Evolutionary conservation across 2,797 vertebrate species (phyloP).

Genomic region (Pangasius sanitwongsei): DNA sequence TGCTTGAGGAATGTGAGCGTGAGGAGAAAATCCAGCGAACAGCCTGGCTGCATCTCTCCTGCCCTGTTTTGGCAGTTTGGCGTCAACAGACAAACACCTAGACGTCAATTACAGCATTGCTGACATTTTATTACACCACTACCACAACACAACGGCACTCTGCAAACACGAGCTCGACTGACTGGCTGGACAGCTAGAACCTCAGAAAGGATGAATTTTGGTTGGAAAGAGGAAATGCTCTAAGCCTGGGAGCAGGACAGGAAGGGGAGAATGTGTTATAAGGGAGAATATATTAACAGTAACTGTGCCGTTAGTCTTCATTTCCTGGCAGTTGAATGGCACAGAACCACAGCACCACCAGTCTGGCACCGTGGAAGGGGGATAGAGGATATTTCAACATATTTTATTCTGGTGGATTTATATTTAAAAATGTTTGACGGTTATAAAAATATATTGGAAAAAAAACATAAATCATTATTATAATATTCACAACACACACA

Average conservation of each 20-base stretch:
- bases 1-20: conserved; percentile 30
- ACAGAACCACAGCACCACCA: conserved; percentile 8
- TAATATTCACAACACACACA: background rate
- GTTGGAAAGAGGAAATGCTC: background rate
- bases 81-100: conserved; percentile 69
- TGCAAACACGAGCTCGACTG: conserved; percentile 35
- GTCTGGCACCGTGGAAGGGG: background rate
- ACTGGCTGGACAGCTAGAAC: background rate
- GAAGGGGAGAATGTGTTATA: background rate
- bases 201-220: background rate
- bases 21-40: background rate
- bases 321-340: conserved; percentile 23
- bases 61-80: conserved; percentile 64
- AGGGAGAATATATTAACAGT: conserved; percentile 10
- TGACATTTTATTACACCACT: conserved; percentile 70
- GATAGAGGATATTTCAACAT: background rate
- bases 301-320: background rate
- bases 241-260: conserved; percentile 10
- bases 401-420: background rate
- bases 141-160: conserved; percentile 56
- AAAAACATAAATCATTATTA: background rate
- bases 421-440: background rate
- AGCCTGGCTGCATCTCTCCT: conserved; percentile 51
- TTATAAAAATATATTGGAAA: background rate
- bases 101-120: conserved; percentile 69